phyloP scores from a whole-genome alignment of 53 echinoderm and acorn worm genomes.

The Apostichopus leukothele region DNA sequence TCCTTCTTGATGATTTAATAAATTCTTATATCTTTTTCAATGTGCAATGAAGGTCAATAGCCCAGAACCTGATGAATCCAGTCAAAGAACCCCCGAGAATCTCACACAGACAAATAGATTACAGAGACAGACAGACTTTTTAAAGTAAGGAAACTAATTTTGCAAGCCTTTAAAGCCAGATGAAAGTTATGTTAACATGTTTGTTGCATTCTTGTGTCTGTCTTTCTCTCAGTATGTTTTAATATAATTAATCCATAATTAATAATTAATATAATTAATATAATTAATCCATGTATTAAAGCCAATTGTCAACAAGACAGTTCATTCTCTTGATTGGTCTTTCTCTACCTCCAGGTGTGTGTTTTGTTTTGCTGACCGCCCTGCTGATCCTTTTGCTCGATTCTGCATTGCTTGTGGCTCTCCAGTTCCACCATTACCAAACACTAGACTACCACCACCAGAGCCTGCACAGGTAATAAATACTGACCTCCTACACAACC shows the following conservation, averaged over 20 bases:
- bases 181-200: no score
- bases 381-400: constrained; percentile 95
- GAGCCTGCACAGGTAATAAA: constrained; percentile 83
- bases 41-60: constrained; percentile 6
- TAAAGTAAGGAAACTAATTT: constrained; percentile 70
- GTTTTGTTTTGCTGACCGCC: constrained; percentile 91
- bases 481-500: not conserved
- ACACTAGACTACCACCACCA: constrained; percentile 85
- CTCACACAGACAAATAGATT: constrained; percentile 85
- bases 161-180: no score
- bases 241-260: no score
- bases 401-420: constrained; percentile 96
- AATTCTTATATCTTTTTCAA: no score
- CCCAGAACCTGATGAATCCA: constrained; percentile 3
- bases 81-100: constrained; percentile 66
- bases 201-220: no score
- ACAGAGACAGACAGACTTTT: constrained; percentile 91
- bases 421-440: constrained; percentile 89
- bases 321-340: not conserved
- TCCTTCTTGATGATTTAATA: no score
- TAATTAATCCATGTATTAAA: no score
- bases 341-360: constrained; percentile 64
- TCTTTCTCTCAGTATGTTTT: no score
- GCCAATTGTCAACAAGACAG: no score
- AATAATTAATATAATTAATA: no score